phyloP scores from a whole-genome alignment of 2,797 vertebrate genomes.

The Fringilla coelebs region DNA sequence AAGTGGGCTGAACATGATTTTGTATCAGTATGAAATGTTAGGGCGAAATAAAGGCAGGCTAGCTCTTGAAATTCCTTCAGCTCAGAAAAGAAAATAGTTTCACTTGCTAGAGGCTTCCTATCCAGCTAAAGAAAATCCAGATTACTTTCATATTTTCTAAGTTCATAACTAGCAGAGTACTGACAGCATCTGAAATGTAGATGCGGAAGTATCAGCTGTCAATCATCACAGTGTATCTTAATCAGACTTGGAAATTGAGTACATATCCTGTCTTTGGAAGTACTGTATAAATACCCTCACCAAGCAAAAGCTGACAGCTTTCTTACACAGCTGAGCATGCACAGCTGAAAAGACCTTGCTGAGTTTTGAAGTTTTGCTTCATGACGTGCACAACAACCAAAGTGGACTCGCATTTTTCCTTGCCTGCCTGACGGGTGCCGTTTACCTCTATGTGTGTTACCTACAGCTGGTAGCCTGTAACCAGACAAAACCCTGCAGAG shows the following conservation, averaged over 20 bases:
- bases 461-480: rapidly evolving
- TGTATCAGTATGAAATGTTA: neutral
- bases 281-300: too few relatives aligned
- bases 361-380: neutral
- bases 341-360: neutral
- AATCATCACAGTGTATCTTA: neutral
- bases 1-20: neutral
- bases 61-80: neutral
- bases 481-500: neutral
- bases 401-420: neutral
- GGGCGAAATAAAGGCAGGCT: neutral
- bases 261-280: neutral
- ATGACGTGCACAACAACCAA: rapidly evolving
- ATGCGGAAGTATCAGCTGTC: neutral
- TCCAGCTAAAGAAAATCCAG: neutral
- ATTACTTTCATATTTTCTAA: neutral
- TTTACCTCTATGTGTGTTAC: neutral
- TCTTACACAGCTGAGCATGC: neutral
- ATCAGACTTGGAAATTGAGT: neutral
- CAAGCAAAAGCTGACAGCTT: neutral
- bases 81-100: neutral
- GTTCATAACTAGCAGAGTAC: neutral
- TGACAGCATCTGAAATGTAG: neutral
- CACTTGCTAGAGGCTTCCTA: neutral
- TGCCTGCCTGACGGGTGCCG: neutral